Evolutionary conservation across 1,140 invertebrate genomes (phyloP), one percentile per base, ranked within the genome.

Genomic region (Nixonia krombeini): DNA sequence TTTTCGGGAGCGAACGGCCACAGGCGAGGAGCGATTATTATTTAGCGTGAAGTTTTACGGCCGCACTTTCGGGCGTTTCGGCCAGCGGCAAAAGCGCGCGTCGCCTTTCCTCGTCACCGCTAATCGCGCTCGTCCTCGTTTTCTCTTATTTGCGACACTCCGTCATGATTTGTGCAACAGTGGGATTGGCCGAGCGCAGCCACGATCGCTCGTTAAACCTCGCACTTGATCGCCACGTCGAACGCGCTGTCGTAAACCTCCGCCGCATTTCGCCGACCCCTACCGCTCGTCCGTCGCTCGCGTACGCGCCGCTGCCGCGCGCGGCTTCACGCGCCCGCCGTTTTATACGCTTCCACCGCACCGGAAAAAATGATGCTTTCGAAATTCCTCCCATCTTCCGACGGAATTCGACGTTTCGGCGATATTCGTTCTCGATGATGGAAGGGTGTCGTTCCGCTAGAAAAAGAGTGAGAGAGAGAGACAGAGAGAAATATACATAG

Each of bases 1-100:
- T 42, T 50, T 42, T 58, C 55, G 55, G 44, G 44, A 58, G 33
- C 31, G 17, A 44, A 44, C 25, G 6, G 41, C 4, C 21, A 6
- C n/a, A 26, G 23, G 10, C 12, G 13, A 29, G 25, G 10, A 28
- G 16, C 25, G 25, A 23, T n/a, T 13, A 44, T 29, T 47, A 72
- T 78, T 78, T 75, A 61, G 69, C 65, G 69, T 56, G 56, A 59
- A 64, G 46, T 67, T 74, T 73, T 73, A 72, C 56, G 74, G 76
- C 73, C 65, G 57, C 68, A 66, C 40, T n/a, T 35, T 41, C 49
- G 5, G 7, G 53, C 23, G 40, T 57, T 45, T 57, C 18, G 41
- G 42, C 15, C 25, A 40, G 37, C 25, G 21, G 23, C 40, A 47
- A 47, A 57, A 57, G 47, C 18, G 46, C 18, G 15, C 37, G 18